A percentile compares a stretch with the other conserved stretches of the same genome.
Evolutionary conservation across 1,140 invertebrate species (phyloP).

Genomic region (Brachionus koreanus): DNA sequence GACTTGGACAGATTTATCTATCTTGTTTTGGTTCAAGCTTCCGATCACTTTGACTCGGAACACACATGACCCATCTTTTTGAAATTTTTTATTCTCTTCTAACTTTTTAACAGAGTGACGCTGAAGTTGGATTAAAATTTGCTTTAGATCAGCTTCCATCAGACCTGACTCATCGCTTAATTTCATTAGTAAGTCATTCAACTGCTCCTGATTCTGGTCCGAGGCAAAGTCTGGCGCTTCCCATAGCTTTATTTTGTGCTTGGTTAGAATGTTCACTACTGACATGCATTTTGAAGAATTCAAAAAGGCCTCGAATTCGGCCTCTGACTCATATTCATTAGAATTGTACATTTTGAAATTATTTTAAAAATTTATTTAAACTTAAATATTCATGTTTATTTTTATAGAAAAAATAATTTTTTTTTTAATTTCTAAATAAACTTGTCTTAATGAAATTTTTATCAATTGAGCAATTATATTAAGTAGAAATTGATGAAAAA

Average conservation of each 20-base stretch:
- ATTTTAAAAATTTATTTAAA: slow-evolving; percentile 77
- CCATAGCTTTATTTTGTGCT: slow-evolving; percentile 16
- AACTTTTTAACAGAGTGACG: slow-evolving; percentile 3
- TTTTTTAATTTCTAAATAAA: slow-evolving; percentile 5
- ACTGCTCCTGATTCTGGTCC: neutral
- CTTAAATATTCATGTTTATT: neutral
- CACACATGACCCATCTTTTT: neutral
- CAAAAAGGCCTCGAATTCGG: neutral
- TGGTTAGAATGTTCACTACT: neutral
- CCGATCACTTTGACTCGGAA: slow-evolving; percentile 24
- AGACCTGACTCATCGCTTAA: slow-evolving; percentile 20
- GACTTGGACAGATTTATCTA: neutral
- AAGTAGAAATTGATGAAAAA: neutral
- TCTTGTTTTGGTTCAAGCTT: neutral
- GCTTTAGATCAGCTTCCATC: neutral
- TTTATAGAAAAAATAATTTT: neutral
- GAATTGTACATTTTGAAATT: slow-evolving; percentile 50
- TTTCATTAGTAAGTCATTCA: neutral
- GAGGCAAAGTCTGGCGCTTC: neutral
- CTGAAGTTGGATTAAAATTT: neutral
- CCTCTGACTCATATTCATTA: neutral
- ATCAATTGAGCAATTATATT: neutral
- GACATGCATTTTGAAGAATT: neutral
- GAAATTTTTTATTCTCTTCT: slow-evolving; percentile 25
- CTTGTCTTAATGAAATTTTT: neutral